Percentiles rank a stretch among this genome's conserved stretches.
These are phyloP conservation scores for Lasius platythorax DNA, from an alignment of 2,888 invertebrate genomes.

Conservation along the genomic window DNA sequence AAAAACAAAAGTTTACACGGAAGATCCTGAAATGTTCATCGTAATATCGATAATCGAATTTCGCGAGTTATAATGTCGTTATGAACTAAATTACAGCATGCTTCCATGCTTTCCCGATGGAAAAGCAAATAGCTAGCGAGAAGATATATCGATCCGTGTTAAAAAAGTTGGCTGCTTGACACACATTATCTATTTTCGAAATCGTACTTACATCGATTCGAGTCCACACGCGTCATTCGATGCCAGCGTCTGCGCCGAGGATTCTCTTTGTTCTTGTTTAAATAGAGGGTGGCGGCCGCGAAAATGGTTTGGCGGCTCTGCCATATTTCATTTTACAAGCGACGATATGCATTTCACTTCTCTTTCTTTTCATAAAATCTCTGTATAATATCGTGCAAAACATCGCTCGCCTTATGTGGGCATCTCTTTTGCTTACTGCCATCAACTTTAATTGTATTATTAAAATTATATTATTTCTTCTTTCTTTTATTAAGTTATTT, in stretches of 20 bases:
- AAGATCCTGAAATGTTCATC: constrained; percentile 8
- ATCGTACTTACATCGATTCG: not conserved
- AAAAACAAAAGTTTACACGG: constrained; percentile 15
- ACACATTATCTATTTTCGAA: constrained; percentile 30
- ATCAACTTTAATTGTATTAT: not conserved
- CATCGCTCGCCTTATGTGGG: not conserved
- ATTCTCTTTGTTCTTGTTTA: constrained; percentile 54
- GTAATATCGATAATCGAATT: constrained; percentile 44
- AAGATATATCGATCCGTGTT: constrained; percentile 22
- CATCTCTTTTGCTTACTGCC: constrained; percentile 9
- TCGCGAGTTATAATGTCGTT: not conserved
- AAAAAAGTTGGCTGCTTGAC: not conserved
- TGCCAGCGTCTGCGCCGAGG: constrained; percentile 25
- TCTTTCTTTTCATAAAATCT: constrained; percentile 7
- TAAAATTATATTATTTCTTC: constrained; percentile 19
- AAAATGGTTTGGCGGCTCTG: constrained; percentile 32
- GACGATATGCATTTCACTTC: constrained; percentile 18
- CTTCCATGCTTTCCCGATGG: not conserved
- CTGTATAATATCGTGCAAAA: not conserved
- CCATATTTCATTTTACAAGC: constrained; percentile 32
- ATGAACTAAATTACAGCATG: not conserved
- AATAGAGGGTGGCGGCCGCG: constrained; percentile 36
- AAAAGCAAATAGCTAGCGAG: not conserved
- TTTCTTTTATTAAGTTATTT: constrained; percentile 3
- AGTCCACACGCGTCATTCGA: constrained; percentile 24